Base-by-base conservation (phyloP, 2,113 vertebrate genomes). In the Mesoclemmys tuberculata region DNA sequence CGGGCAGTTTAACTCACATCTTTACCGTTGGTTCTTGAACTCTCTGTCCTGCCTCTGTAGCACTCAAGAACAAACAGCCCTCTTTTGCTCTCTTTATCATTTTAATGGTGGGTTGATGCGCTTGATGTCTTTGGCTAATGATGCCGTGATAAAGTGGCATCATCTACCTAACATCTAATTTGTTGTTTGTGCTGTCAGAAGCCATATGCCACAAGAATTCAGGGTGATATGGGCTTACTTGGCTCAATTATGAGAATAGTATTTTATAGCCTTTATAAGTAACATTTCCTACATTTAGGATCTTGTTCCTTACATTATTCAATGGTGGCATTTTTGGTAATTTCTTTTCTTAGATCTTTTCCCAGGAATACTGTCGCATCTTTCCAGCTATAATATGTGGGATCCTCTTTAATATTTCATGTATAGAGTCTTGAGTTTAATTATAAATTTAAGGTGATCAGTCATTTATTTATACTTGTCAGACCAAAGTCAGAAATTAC, bases 401-500 rank as follows among this genome's bases (percentile, higher is more conserved):
- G 31, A 86, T 93, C 46, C 87, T 94, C 18, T 81, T 87, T 79
- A 92, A 90, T 90, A 88, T 93, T 80, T 75, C 16, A 24, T 77
- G 27, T 89, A 87, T 71, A 54, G 68, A 71, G 14, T 68, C 44
- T n/a, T 75, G 84, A 82, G 85, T 92, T 90, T 83, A 95, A 58
- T 84, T 94, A 78, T 18, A 1, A 5, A 86, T 95, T 93, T 82
- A 75, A 54, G 49, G 54, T 87, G 86, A 56, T 83, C 68, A 56
- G 61, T 88, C 79, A 49, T 49, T 91, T 46, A 85, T 80, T 94
- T 83, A 78, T 92, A 82, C 58, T 58, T 92, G 78, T 86, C 56
- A 78, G 74, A 86, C 64, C 80, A 19, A 21, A 31, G 38, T 27
- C 74, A 1, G 22, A 18, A 71, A 71, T 10, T 19, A 68, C 89